Evolutionary conservation across 2,797 vertebrate genomes (phyloP), one percentile per base, ranked within the genome.

Genomic region (Caiman crocodilus): DNA sequence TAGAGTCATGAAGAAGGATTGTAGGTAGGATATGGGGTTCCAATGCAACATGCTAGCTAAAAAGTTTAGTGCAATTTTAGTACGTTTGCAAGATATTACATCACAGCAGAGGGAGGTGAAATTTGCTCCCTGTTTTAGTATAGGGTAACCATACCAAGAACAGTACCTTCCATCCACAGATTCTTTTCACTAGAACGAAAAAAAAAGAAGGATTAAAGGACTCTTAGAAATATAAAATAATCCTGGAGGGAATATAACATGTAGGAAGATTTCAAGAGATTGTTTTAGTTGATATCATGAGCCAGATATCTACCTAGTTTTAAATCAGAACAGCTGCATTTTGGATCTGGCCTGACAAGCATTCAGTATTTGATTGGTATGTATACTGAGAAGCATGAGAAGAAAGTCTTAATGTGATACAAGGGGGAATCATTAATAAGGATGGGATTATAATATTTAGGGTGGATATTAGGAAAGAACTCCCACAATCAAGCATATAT

Each of bases 321-420:
- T 90, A 89, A 90, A 96, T 96, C 67, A 96, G 0, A 25, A 64
- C 58, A 23, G 3, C 5, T 92, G 94, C 79, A 90, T 10, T 25
- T 10, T 82, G 42, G 55, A 76, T 94, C 80, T 84, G 13, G 23
- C 79, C 61, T 90, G 86, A 95, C 55, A 26, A 90, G 30, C 23
- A 5, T 76, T 21, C 50, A 86, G 56, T 87, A 84, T 58, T 76
- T 90, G 30, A 42, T 35, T 90, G 90, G 89, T 75, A 3, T 63
- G 13, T 75, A 79, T 5, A 79, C 26, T 32, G 50, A 73, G 21
- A 73, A 50, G 11, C 26, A 35, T 14, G 26, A 42, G 35, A 42
- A 91, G 88, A 91, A 81, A 13, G 2, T 85, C n/a, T 26, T 15
- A 84, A 10, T 64, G 3, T 89, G 12, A 23, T 73, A 73, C 14